Base-by-base conservation (phyloP, 2,113 vertebrate species). In the Hippotragus niger region DNA sequence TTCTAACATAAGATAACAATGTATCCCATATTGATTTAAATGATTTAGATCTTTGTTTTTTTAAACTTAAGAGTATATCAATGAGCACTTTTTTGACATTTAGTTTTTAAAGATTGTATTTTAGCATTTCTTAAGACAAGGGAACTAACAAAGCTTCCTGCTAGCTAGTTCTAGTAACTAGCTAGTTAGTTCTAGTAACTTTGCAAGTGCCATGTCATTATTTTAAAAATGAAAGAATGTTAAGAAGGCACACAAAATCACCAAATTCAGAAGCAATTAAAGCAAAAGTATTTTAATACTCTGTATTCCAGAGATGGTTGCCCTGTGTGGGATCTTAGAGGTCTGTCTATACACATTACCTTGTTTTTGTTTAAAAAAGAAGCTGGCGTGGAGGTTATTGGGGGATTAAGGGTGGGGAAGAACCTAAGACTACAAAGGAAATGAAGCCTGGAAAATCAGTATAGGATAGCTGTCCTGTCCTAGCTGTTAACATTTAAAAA, bases 401-500 rank as follows among this genome's bases (percentile, higher is more conserved):
- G 95, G 71, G 33, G 78, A 50, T 82, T 97, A 92, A 98, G 92
- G 91, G 94, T 98, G 74, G 96, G 12, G 95, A 95, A 98, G 96
- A 97, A 95, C 80, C 86, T 57, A 81, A 86, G 85, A 97, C 98
- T 98, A 98, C 97, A 98, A 98, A 98, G 98, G 88, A 95, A 95
- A 52, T 60, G 84, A 98, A 96, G 92, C 96, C 64, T 97, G 83
- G 97, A 98, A 71, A 96, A 96, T 97, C 97, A 88, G 87, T 87
- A 96, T 94, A 97, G 96, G 33, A 97, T 98, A 97, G 96, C 96
- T 97, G 94, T 96, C 36, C 2, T 98, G 62, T 97, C 45, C 1
- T 97, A 95, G 97, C 97, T 97, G 98, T 97, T 99, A 99, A 98
- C 98, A 98, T 98, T 98, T 99, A 96, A 98, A 99, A 99, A 99